phyloP scores from a whole-genome alignment of 2,113 vertebrate genomes.

The Otus sunia region DNA sequence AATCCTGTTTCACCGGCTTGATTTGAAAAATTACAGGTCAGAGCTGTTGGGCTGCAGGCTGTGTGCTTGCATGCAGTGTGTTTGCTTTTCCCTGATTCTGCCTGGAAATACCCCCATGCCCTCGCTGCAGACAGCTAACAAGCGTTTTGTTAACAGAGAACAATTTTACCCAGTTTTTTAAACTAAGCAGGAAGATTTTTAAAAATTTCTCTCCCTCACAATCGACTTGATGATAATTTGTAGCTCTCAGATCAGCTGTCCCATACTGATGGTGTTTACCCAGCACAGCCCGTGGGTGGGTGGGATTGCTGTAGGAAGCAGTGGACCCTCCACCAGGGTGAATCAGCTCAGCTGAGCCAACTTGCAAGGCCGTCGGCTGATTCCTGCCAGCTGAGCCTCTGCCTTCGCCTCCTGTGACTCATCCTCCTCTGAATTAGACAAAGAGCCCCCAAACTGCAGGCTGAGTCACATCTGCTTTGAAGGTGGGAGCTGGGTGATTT shows the following conservation, averaged over 20 bases:
- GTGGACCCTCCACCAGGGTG: neutral
- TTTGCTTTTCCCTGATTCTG: neutral
- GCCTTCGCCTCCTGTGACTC: slow-evolving; percentile 7
- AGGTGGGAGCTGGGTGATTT: neutral
- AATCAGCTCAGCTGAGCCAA: neutral
- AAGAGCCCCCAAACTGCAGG: neutral
- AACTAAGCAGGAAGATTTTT: neutral
- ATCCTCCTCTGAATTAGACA: neutral
- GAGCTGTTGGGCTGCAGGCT: neutral
- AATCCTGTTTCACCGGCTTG: neutral
- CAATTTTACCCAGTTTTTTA: neutral
- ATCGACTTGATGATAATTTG: accelerated
- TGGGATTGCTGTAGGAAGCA: neutral
- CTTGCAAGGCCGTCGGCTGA: neutral
- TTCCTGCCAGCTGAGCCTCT: neutral
- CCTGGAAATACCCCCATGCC: neutral
- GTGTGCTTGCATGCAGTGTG: accelerated
- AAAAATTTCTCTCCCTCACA: neutral
- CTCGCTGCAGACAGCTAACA: neutral
- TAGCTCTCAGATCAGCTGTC: neutral
- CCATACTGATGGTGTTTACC: accelerated
- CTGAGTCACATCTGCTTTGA: neutral
- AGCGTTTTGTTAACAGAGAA: neutral
- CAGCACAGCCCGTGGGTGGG: neutral
- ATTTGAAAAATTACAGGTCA: neutral